Percentiles rank a stretch among this genome's conserved stretches.
Conservation (phyloP, 2,888 invertebrate species). For the Tenthredo distinguenda region DNA sequence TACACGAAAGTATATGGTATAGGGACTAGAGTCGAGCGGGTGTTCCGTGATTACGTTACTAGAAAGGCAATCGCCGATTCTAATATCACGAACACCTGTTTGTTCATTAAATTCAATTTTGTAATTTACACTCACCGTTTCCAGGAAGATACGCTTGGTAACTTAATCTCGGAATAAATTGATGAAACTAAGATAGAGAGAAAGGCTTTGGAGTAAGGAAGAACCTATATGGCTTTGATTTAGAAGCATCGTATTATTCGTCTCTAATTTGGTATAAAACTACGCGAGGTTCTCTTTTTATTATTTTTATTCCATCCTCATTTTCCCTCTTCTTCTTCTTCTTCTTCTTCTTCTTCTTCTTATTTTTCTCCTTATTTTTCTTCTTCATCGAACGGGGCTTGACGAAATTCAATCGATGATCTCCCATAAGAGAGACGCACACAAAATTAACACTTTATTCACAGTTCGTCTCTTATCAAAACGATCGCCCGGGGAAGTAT, state of each 20-base stretch:
- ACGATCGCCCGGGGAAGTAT: slow-evolving; percentile 28
- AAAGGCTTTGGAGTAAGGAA: slow-evolving; percentile 12
- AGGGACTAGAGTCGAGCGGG: slow-evolving; percentile 5
- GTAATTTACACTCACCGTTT: slow-evolving; percentile 67
- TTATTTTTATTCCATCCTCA: not conserved
- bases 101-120: slow-evolving; percentile 68
- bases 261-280: slow-evolving; percentile 47
- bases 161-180: slow-evolving; percentile 48
- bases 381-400: not conserved
- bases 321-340: not conserved
- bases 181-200: slow-evolving; percentile 25
- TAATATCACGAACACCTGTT: slow-evolving; percentile 50
- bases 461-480: slow-evolving; percentile 35
- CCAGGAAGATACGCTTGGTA: slow-evolving; percentile 60
- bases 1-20: slow-evolving; percentile 19
- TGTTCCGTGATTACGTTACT: slow-evolving; percentile 35
- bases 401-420: slow-evolving; percentile 42
- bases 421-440: slow-evolving; percentile 4
- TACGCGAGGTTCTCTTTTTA: not conserved
- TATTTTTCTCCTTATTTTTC: too few relatives aligned
- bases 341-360: not conserved
- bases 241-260: slow-evolving; percentile 22
- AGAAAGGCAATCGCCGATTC: slow-evolving; percentile 44
- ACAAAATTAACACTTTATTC: slow-evolving; percentile 36
- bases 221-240: slow-evolving; percentile 33